phyloP scores from a whole-genome alignment of 2,888 invertebrate species.

The Disparrhopalites patrizii region DNA sequence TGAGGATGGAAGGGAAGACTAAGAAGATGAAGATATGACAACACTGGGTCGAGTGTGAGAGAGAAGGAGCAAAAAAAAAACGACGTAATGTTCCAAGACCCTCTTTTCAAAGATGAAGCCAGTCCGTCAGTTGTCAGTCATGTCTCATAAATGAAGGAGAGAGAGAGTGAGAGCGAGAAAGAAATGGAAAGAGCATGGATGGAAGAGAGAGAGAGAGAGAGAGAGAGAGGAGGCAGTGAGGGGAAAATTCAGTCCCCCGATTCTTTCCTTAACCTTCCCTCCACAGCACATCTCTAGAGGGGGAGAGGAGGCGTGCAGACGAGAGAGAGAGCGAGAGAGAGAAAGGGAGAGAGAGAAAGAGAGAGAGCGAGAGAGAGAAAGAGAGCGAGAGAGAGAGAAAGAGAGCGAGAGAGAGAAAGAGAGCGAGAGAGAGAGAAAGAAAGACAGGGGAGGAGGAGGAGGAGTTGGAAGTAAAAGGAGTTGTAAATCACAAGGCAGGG shows the following conservation, averaged over 20 bases:
- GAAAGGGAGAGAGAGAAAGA: slow-evolving; percentile 14
- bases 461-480: too few species aligned
- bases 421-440: too few species aligned
- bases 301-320: too few species aligned
- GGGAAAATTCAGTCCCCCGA: too few species aligned
- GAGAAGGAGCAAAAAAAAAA: slow-evolving; percentile 28
- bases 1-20: neutral
- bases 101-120: slow-evolving; percentile 32
- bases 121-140: slow-evolving; percentile 30
- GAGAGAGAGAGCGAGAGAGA: too few species aligned
- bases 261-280: too few species aligned
- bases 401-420: too few species aligned
- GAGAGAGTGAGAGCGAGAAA: slow-evolving; percentile 8
- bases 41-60: slow-evolving; percentile 5
- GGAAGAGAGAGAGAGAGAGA: neutral
- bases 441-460: too few species aligned
- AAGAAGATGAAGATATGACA: slow-evolving; percentile 10
- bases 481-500: too few species aligned
- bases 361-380: too few species aligned
- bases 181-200: neutral
- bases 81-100: slow-evolving; percentile 42
- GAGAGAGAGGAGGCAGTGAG: neutral
- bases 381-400: too few species aligned
- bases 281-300: too few species aligned
- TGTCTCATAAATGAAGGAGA: slow-evolving; percentile 27